These are phyloP conservation scores for Ryuthela nishihirai DNA, from an alignment of 2,888 invertebrate genomes.

Conservation along the genomic window DNA sequence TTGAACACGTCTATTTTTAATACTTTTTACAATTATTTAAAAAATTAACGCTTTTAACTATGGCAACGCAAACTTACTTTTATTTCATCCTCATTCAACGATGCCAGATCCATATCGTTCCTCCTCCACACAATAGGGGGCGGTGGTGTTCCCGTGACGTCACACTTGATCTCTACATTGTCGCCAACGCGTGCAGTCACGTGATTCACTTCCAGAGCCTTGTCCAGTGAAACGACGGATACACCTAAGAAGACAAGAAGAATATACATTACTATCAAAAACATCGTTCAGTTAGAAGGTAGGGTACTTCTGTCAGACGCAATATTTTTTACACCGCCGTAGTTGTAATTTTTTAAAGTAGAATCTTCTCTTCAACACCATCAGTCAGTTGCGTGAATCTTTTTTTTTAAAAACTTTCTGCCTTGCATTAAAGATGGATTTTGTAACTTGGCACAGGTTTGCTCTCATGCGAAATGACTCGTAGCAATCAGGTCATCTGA, in stretches of 20 bases:
- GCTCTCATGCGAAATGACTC: too few relatives aligned
- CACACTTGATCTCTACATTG: constrained; percentile 73
- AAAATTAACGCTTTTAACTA: neutral
- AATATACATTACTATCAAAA: neutral
- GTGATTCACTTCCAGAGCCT: constrained; percentile 65
- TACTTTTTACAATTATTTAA: neutral
- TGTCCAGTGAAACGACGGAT: constrained; percentile 66
- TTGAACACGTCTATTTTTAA: neutral
- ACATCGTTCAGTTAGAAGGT: neutral
- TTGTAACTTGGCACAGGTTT: too few relatives aligned
- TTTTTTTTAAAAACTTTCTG: too few relatives aligned
- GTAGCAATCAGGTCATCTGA: too few relatives aligned
- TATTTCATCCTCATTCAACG: constrained; percentile 58
- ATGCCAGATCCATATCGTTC: constrained; percentile 62
- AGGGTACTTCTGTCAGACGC: neutral
- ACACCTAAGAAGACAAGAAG: constrained; percentile 56
- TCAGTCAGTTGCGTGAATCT: too few relatives aligned
- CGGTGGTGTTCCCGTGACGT: constrained; percentile 64
- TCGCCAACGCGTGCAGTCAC: constrained; percentile 68
- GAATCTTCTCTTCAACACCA: neutral
- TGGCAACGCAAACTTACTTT: constrained; percentile 47
- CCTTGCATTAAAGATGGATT: too few relatives aligned
- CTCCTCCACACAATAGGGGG: constrained; percentile 69
- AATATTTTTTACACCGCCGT: neutral
- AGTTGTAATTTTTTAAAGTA: neutral